Evolutionary conservation across 2,888 invertebrate genomes (phyloP).

Genomic region (Helleia helle): DNA sequence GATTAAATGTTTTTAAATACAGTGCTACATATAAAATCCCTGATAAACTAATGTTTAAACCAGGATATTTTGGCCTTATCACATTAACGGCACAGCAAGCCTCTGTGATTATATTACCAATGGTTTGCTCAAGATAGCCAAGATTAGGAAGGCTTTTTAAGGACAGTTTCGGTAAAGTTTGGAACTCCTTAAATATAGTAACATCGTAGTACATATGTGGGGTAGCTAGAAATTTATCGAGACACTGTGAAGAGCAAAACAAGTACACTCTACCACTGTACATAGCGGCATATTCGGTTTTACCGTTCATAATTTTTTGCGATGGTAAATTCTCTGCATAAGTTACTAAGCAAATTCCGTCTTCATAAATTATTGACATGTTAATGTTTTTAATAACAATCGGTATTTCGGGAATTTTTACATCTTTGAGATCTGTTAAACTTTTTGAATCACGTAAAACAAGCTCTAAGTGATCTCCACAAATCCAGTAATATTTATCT

Average conservation of each 20-base stretch:
- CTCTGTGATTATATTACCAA: conserved; percentile 65
- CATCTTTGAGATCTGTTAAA: conserved; percentile 34
- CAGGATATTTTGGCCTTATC: conserved; percentile 75
- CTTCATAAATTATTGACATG: conserved; percentile 50
- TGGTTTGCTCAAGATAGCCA: conserved; percentile 76
- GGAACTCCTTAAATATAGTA: conserved; percentile 47
- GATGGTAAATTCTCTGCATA: conserved; percentile 70
- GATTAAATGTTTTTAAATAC: conserved; percentile 71
- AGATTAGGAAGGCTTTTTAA: conserved; percentile 67
- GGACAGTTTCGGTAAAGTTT: conserved; percentile 47
- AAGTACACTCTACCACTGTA: conserved; percentile 69
- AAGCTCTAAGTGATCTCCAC: conserved; percentile 60
- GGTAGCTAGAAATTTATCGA: conserved; percentile 62
- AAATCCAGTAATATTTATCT: conserved; percentile 75
- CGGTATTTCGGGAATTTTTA: conserved; percentile 67
- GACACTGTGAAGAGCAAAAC: conserved; percentile 68
- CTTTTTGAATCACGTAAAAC: conserved; percentile 56
- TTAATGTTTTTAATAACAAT: conserved; percentile 51
- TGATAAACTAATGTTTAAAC: conserved; percentile 60
- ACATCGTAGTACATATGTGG: conserved; percentile 65
- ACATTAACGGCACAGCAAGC: conserved; percentile 68
- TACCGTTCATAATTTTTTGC: conserved; percentile 57
- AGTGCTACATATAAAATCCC: conserved; percentile 72
- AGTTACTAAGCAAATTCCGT: conserved; percentile 76
- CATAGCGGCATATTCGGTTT: conserved; percentile 48